phyloP scores from a whole-genome alignment of 2,113 vertebrate species.

The Pyxicephalus adspersus region DNA sequence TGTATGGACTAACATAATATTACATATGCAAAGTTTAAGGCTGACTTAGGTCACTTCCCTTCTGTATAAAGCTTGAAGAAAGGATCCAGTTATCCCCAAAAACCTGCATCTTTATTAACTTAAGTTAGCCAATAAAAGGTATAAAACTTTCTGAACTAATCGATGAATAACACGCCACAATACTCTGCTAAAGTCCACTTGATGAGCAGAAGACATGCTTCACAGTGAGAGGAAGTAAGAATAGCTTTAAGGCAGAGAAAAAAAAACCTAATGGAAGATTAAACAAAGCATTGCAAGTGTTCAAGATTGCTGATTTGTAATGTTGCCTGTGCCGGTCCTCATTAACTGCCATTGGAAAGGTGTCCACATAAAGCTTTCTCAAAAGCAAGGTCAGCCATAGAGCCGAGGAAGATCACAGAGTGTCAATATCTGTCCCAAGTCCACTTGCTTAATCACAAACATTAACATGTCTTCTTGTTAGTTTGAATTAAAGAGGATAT shows the following conservation, averaged over 20 bases:
- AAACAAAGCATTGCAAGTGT: slow-evolving; percentile 37
- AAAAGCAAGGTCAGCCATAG: slow-evolving; percentile 51
- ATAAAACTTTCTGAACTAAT: too few species aligned
- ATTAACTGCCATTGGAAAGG: slow-evolving; percentile 50
- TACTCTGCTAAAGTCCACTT: slow-evolving; percentile 48
- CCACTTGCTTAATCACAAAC: slow-evolving; percentile 51
- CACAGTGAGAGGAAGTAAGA: slow-evolving; percentile 18
- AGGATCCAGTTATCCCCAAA: too few species aligned
- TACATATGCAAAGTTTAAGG: too few species aligned
- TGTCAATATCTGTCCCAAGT: slow-evolving; percentile 55
- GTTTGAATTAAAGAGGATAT: slow-evolving; percentile 49
- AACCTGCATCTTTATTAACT: too few species aligned
- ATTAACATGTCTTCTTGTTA: slow-evolving; percentile 56
- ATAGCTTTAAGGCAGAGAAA: slow-evolving; percentile 2
- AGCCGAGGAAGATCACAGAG: slow-evolving; percentile 22
- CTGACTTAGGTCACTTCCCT: too few species aligned
- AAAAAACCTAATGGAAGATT: slow-evolving; percentile 39
- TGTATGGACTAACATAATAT: too few species aligned
- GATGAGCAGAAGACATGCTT: slow-evolving; percentile 23
- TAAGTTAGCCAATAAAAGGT: too few species aligned
- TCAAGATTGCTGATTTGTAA: slow-evolving; percentile 49
- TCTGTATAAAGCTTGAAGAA: too few species aligned
- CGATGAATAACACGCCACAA: too few species aligned
- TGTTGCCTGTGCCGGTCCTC: slow-evolving; percentile 35
- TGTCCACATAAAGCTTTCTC: slow-evolving; percentile 40